A percentile compares a stretch with the other conserved stretches of the same genome.
These are phyloP conservation scores for Eulemur mongoz DNA, from an alignment of 2,797 vertebrate genomes.

Conservation along the genomic window DNA sequence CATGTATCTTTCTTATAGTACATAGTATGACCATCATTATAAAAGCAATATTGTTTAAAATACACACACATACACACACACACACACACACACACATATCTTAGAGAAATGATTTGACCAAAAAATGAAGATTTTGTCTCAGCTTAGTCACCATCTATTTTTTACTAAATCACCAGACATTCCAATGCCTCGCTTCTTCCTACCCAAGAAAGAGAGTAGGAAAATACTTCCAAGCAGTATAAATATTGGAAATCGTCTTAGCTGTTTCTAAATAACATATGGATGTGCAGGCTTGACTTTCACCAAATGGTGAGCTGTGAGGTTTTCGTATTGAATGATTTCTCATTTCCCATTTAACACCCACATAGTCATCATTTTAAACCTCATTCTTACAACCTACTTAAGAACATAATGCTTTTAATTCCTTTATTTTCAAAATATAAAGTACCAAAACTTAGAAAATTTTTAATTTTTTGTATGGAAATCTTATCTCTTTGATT, in stretches of 20 bases:
- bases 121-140: neutral
- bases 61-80: neutral
- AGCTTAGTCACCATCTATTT: neutral
- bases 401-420: constrained; percentile 38
- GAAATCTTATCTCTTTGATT: neutral
- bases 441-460: neutral
- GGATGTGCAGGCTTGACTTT: constrained; percentile 52
- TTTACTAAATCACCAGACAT: neutral
- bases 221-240: constrained; percentile 54
- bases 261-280: constrained; percentile 76
- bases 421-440: constrained; percentile 43
- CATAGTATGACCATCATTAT: neutral
- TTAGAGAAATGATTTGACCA: neutral
- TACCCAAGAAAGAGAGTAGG: constrained; percentile 38
- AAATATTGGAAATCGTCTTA: constrained; percentile 75
- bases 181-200: constrained; percentile 10
- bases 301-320: constrained; percentile 69
- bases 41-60: neutral
- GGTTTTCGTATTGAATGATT: constrained; percentile 50
- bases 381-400: constrained; percentile 53
- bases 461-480: neutral
- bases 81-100: neutral
- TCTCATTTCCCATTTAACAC: constrained; percentile 53
- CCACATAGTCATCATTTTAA: constrained; percentile 56
- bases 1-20: neutral